Conservation (phyloP, 2,797 vertebrate genomes). For the Pseudomugil tenellus region DNA sequence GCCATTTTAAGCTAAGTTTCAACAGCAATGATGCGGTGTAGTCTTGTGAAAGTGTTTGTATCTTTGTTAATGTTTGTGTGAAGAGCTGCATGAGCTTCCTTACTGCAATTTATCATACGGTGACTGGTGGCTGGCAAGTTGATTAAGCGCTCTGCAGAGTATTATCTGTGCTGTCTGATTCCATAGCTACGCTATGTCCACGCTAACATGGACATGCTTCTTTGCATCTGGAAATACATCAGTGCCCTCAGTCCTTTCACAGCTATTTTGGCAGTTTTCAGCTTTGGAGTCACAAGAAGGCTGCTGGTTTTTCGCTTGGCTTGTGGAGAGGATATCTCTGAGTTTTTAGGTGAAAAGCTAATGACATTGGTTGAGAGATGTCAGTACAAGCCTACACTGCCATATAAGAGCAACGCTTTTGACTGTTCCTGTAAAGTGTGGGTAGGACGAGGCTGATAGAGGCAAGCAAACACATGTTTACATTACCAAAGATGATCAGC, state of each 20-base stretch:
- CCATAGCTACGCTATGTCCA: neutral
- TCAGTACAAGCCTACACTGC: conserved; percentile 2
- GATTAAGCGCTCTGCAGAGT: neutral
- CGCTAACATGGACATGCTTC: neutral
- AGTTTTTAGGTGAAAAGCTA: neutral
- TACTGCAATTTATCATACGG: neutral
- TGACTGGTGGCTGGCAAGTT: neutral
- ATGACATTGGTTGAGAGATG: conserved; percentile 7
- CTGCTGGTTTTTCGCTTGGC: neutral
- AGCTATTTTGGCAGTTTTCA: neutral
- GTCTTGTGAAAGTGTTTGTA: neutral
- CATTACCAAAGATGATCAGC: neutral
- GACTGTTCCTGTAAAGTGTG: neutral
- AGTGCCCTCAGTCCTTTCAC: conserved; percentile 6
- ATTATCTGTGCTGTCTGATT: conserved; percentile 9
- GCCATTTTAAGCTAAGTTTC: conserved; percentile 2
- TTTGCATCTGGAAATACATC: conserved; percentile 42
- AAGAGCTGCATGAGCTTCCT: neutral
- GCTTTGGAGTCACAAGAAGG: neutral
- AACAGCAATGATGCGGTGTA: neutral
- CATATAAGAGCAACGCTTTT: conserved; percentile 5
- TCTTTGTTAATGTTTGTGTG: neutral
- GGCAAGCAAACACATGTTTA: conserved; percentile 40
- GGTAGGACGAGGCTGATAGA: neutral
- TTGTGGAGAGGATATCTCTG: neutral